A percentile compares a stretch with the other conserved stretches of the same genome.
phyloP scores from a whole-genome alignment of 2,113 vertebrate genomes.

The Corythornis cristatus region DNA sequence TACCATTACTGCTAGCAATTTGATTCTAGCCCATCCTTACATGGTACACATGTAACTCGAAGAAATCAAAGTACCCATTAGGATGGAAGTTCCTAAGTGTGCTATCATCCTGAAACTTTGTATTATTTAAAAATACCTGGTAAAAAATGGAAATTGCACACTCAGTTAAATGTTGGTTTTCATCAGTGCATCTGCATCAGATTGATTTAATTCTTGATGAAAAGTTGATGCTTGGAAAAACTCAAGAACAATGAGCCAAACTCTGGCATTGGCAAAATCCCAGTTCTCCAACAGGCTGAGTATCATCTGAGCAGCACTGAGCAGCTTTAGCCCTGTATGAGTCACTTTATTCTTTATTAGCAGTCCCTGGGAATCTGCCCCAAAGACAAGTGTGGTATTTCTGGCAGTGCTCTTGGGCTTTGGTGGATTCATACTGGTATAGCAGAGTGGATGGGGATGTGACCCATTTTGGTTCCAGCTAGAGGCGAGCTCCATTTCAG shows the following conservation, averaged over 20 bases:
- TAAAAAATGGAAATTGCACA: conserved; percentile 29
- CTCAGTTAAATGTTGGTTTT: neutral
- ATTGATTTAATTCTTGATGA: conserved; percentile 40
- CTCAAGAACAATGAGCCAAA: neutral
- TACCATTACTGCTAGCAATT: conserved; percentile 7
- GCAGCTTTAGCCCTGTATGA: conserved; percentile 3
- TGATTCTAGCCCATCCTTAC: neutral
- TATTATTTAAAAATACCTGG: conserved; percentile 3
- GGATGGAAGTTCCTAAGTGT: neutral
- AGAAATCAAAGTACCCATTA: conserved; percentile 21
- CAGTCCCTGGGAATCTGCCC: conserved; percentile 19
- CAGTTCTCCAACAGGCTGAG: conserved; percentile 7
- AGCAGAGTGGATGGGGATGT: neutral
- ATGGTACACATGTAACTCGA: neutral
- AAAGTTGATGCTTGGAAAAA: conserved; percentile 24
- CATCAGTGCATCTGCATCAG: neutral
- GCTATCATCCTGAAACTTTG: neutral
- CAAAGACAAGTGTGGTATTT: conserved; percentile 17
- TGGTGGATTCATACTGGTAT: neutral
- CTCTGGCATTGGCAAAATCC: neutral
- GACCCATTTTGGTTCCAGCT: conserved; percentile 25
- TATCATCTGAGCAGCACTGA: neutral
- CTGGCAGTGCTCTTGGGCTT: neutral
- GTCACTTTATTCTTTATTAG: conserved; percentile 33
- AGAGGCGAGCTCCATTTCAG: neutral